phyloP scores from a whole-genome alignment of 1,140 invertebrate genomes.

The Drosophila mayri region DNA sequence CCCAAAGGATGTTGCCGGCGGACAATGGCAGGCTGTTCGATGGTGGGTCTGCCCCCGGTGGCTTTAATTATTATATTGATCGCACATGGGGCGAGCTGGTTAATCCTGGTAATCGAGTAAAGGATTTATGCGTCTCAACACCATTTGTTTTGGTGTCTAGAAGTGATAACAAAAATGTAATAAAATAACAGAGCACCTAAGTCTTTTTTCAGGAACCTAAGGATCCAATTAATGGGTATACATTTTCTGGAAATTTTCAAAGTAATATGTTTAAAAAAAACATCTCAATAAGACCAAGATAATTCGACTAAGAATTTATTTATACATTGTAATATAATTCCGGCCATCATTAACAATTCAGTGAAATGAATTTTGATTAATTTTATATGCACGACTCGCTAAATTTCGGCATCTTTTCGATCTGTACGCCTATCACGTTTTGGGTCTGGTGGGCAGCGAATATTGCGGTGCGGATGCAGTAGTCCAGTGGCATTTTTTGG shows the following conservation, averaged over 20 bases:
- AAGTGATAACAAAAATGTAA: neutral
- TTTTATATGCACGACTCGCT: constrained; percentile 52
- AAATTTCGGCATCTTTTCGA: constrained; percentile 61
- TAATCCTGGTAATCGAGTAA: constrained; percentile 41
- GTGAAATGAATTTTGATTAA: neutral
- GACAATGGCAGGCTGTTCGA: neutral
- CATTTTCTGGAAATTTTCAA: neutral
- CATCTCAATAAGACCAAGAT: neutral
- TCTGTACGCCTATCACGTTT: constrained; percentile 47
- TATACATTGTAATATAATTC: neutral
- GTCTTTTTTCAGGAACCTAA: neutral
- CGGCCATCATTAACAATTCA: neutral
- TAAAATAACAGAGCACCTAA: neutral
- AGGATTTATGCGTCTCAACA: constrained; percentile 28
- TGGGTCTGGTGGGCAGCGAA: constrained; percentile 60
- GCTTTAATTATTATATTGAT: constrained; percentile 54
- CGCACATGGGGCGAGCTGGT: constrained; percentile 8
- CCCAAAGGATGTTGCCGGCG: constrained; percentile 21
- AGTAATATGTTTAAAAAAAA: neutral
- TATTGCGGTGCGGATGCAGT: constrained; percentile 67
- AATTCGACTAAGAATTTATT: constrained; percentile 9
- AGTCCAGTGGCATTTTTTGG: constrained; percentile 87
- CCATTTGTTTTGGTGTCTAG: neutral
- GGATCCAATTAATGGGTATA: neutral
- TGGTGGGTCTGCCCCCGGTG: constrained; percentile 1